Evolutionary conservation across 2,888 invertebrate species (phyloP), one percentile per base, ranked within the genome.

Genomic region (Drosophila putrida): DNA sequence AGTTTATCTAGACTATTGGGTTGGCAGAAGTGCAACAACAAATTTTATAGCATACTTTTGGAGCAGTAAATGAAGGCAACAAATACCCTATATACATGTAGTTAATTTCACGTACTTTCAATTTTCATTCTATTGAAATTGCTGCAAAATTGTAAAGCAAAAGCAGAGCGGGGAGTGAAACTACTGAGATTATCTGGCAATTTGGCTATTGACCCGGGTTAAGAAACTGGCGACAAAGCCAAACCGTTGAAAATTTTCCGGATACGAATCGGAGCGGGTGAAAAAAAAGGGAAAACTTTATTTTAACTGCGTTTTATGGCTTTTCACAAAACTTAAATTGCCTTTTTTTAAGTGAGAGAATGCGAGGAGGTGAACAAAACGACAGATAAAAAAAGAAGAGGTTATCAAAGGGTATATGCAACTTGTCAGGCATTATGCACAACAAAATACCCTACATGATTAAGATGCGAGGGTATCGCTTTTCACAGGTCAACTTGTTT

Each of bases 301-400:
- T 25, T 66, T 60, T 57, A 53, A 46, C 63, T 60, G 55, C 63
- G 33, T 62, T 67, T 75, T 76, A 75, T 76, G 51, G 60, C 20
- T 47, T 39, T 61, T 20, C 53, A 53, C 53, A 44, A 59, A 72
- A 78, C 73, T 75, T 72, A 58, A 72, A 73, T 73, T 54, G 73
- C 73, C 43, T 68, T 63, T 36, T 28, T 43, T 25, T 28, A 38
- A 38, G 38, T n/a, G 13, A 51, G 38, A 13, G n/a, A 49, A 4
- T 6, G 35, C 8, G 31, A 10, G 28, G 10, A 5, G 13, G 20
- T 4, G 6, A 9, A 46, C 1, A 13, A 9, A n/a, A 13, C 28
- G 8, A 4, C 28, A 46, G 13, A 13, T 44, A 28, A 28, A 10
- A 13, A 6, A 20, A 8, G 27, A 27, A 20, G 10, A 4, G 25